phyloP scores from a whole-genome alignment of 2,888 invertebrate species.

The Leptura quadrifasciata region DNA sequence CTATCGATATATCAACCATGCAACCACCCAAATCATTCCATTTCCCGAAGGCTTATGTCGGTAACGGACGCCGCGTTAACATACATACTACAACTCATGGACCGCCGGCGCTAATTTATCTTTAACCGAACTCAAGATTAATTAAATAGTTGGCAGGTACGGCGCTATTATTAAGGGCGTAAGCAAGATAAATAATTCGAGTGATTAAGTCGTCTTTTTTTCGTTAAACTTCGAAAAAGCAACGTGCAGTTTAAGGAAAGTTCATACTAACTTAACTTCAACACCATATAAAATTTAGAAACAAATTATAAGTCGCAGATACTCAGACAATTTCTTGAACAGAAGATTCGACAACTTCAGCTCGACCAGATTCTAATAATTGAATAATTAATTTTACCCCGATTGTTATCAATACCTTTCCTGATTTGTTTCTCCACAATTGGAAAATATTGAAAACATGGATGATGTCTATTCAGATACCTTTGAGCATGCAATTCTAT shows the following conservation, averaged over 20 bases:
- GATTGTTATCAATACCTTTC: too few species aligned
- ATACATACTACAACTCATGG: neutral
- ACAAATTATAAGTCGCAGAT: neutral
- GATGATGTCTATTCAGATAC: too few species aligned
- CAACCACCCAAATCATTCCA: conserved; percentile 3
- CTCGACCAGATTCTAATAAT: too few species aligned
- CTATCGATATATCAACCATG: conserved; percentile 1
- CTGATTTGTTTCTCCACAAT: too few species aligned
- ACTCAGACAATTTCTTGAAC: neutral
- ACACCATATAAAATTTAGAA: neutral
- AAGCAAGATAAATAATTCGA: neutral
- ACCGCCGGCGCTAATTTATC: conserved; percentile 7
- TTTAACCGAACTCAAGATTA: conserved; percentile 12
- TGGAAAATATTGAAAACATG: too few species aligned
- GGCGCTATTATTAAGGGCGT: neutral
- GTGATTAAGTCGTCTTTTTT: neutral
- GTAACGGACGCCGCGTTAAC: neutral
- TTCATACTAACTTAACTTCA: neutral
- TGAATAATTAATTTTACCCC: too few species aligned
- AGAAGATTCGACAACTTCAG: too few species aligned
- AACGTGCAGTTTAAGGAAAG: neutral
- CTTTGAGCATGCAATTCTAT: too few species aligned
- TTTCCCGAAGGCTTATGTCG: neutral
- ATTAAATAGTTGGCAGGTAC: conserved; percentile 15
- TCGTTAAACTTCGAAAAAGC: neutral